Evolutionary conservation across 2,113 vertebrate species (phyloP), one percentile per base, ranked within the genome.

Genomic region (Saimiri boliviensis): DNA sequence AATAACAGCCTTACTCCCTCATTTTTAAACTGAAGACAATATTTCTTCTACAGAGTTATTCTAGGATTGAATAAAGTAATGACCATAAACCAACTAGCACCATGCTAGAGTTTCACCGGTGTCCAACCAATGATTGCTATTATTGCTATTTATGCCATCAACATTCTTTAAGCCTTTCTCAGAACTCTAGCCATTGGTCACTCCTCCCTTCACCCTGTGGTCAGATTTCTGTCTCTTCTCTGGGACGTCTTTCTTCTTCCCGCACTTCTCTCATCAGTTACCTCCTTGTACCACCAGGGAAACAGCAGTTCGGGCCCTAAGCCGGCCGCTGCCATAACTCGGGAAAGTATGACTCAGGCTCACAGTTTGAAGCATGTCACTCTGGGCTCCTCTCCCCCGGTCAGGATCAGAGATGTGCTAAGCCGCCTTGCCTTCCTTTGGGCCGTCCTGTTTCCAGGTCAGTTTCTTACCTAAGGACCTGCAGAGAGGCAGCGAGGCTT

Each of bases 21-120:
- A 32, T 40, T 74, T 91, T 37, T 66, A 63, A 73, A 52, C 12
- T 42, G 21, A 74, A 13, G 16, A 10, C 47, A n/a, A 17, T 11
- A 68, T 76, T 76, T 25, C 79, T 60, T 11, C 14, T 10, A 42
- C 19, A n/a, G 14, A 11, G 74, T 49, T 19, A 70, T 88, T 76
- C 77, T 40, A 70, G 23, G 25, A 80, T 81, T 32, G 80, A 90
- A 86, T 56, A 25, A 93, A 86, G n/a, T 19, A 76, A 49, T 6
- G 3, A 25, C 19, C 56, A 11, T 19, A 40, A 68, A n/a, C n/a
- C 40, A 30, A 21, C 56, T 7, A 27, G 25, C 16, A 13, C 9
- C 2, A 11, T 12, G 63, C n/a, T 45, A 35, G 37, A 45, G 14
- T 37, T 10, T 13, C 37, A 3, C 11, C 4, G 13, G 6, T 37